phyloP scores from a whole-genome alignment of 2,888 invertebrate genomes.

The Conus canariensis region DNA sequence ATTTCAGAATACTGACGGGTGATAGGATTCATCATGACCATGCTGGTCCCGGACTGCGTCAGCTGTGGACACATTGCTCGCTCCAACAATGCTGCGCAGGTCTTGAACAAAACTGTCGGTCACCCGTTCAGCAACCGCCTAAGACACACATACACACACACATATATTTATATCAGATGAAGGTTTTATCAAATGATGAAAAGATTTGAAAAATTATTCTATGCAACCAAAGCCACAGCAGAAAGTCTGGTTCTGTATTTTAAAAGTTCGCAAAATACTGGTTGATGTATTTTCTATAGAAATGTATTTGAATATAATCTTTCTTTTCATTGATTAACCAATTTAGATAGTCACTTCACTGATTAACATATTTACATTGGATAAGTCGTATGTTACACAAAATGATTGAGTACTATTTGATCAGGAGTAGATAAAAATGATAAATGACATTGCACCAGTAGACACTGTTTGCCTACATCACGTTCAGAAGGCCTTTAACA shows the following conservation, averaged over 20 bases:
- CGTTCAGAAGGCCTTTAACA: no score
- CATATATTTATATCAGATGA: not conserved
- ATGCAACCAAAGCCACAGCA: not conserved
- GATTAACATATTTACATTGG: no score
- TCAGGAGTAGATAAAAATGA: no score
- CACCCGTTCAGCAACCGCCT: slow-evolving; percentile 34
- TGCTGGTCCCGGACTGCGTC: slow-evolving; percentile 77
- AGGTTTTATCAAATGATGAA: not conserved
- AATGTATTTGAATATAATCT: not conserved
- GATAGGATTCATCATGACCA: slow-evolving; percentile 76
- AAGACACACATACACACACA: not conserved
- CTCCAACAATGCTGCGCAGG: slow-evolving; percentile 65
- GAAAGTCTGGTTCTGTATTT: no score
- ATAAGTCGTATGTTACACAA: no score
- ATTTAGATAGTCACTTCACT: no score
- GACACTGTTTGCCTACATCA: no score
- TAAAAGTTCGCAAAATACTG: no score
- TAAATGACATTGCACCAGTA: no score
- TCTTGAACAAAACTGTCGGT: slow-evolving; percentile 44
- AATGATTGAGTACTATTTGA: no score
- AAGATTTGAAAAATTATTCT: not conserved
- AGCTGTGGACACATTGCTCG: slow-evolving; percentile 75
- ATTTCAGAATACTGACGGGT: slow-evolving; percentile 63
- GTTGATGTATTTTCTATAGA: no score
- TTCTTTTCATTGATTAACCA: not conserved